Base-by-base conservation (phyloP, 1,140 invertebrate species). In the Euglossa dilemma region DNA sequence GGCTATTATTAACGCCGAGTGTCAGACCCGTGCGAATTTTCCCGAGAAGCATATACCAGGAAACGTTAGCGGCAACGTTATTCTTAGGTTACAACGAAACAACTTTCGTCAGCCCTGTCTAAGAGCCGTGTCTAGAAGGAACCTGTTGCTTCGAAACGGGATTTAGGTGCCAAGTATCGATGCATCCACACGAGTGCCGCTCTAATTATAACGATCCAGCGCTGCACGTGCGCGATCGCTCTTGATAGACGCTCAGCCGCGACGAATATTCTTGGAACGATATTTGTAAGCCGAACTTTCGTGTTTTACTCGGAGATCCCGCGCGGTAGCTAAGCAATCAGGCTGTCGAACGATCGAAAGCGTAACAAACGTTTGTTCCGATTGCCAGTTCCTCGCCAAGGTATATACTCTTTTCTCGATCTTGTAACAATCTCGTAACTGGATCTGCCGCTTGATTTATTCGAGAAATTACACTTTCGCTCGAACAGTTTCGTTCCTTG, bases 131-230 rank as follows among this genome's bases (percentile, higher is more conserved):
- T 76, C 18, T 23, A 57, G 47, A 70, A 77, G 75, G 45, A 61
- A 87, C 86, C 85, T 87, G 86, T 87, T 87, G 86, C 86, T 87
- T 77, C 73, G 54, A 20, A 45, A 14, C 23, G 52, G 43, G 66
- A 36, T 69, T 61, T 70, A 63, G 47, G 18, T 54, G 45, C 47
- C 74, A 70, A 83, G 28, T 50, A 76, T 70, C 64, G 74, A 77
- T 77, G 63, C 63, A 56, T 52, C 47, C 36, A 50, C 50, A 45
- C 52, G 23, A 61, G 77, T 28, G 25, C 25, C 16, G 23, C 71
- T 73, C 71, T 66, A 75, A 81, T 80, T 80, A 81, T 73, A 75
- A 81, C 79, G 71, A 75, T 81, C 79, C 47, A 57, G 11, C n/a
- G 43, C 36, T 66, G 61, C 47, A 81, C 45, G 43, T 36, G 67